Evolutionary conservation across 2,113 vertebrate species (phyloP).

Genomic region (Brachyhypopomus gauderio): DNA sequence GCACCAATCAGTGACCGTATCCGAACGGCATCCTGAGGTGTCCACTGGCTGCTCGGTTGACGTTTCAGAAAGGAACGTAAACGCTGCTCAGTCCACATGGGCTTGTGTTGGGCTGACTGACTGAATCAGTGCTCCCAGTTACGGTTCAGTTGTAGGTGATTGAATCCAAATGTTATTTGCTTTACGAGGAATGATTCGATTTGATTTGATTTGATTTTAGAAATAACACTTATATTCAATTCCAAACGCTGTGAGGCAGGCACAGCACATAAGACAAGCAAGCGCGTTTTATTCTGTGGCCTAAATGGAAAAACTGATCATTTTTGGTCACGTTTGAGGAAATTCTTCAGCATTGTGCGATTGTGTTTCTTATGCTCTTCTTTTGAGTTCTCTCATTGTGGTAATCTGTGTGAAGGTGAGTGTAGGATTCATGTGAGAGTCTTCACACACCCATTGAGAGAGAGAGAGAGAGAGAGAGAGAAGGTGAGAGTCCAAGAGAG

Average conservation of each 20-base stretch:
- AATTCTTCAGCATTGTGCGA: background rate
- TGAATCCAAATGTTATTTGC: background rate
- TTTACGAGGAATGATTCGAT: no score
- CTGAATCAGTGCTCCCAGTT: background rate
- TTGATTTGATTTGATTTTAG: no score
- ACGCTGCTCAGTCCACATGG: no score
- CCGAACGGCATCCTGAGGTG: background rate
- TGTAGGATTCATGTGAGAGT: constrained; percentile 69
- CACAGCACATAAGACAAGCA: no score
- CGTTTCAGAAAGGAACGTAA: background rate
- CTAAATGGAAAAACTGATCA: no score
- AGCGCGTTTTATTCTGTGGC: no score
- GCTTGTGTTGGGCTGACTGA: background rate
- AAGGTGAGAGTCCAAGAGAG: background rate
- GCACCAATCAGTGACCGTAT: no score
- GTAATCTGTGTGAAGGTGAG: constrained; percentile 56
- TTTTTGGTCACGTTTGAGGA: no score
- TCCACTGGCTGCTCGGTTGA: no score
- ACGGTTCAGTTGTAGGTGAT: background rate
- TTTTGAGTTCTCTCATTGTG: background rate
- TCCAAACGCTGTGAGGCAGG: no score
- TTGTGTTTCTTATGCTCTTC: background rate
- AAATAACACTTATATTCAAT: no score
- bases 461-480: no score
- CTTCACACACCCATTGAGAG: constrained; percentile 62